A percentile compares a stretch with the other conserved stretches of the same genome.
These are phyloP conservation scores for Spodoptera littoralis DNA, from an alignment of 2,888 invertebrate genomes.

Conservation along the genomic window DNA sequence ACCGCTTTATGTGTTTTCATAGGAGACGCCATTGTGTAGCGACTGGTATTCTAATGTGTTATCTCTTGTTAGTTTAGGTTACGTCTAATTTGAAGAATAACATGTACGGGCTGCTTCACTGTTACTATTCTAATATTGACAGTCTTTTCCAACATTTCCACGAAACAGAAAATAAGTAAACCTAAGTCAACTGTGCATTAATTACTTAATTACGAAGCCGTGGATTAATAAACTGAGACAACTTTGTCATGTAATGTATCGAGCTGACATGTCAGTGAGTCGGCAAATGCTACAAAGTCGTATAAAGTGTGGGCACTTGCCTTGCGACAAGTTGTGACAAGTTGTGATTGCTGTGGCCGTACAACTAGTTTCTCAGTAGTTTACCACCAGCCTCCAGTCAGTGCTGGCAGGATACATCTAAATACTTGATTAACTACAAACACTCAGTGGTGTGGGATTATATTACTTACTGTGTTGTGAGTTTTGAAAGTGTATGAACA, in stretches of 20 bases:
- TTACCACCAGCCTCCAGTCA: conserved; percentile 1
- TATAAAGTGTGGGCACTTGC: conserved; percentile 17
- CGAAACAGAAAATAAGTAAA: no score
- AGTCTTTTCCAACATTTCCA: no score
- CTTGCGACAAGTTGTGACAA: conserved; percentile 15
- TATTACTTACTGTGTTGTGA: neutral
- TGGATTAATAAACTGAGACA: neutral
- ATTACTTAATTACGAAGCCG: neutral
- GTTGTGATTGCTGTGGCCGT: conserved; percentile 9
- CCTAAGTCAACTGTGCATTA: no score
- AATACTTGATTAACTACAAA: conserved; percentile 19
- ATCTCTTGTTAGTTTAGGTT: conserved; percentile 27
- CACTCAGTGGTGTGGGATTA: neutral
- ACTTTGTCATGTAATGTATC: neutral
- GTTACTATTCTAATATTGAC: no score
- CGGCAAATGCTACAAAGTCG: conserved; percentile 1
- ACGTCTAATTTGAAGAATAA: neutral
- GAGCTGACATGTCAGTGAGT: neutral
- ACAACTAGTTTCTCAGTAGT: conserved; percentile 24
- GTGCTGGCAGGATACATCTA: conserved; percentile 4
- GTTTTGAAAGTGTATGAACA: neutral
- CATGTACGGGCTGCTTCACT: no score
- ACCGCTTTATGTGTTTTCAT: conserved; percentile 50
- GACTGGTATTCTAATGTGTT: conserved; percentile 38
- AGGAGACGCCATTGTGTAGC: conserved; percentile 38